These are phyloP conservation scores for Heliocidaris erythrogramma DNA, from an alignment of 35 echinoderm and acorn worm genomes.

Conservation along the genomic window DNA sequence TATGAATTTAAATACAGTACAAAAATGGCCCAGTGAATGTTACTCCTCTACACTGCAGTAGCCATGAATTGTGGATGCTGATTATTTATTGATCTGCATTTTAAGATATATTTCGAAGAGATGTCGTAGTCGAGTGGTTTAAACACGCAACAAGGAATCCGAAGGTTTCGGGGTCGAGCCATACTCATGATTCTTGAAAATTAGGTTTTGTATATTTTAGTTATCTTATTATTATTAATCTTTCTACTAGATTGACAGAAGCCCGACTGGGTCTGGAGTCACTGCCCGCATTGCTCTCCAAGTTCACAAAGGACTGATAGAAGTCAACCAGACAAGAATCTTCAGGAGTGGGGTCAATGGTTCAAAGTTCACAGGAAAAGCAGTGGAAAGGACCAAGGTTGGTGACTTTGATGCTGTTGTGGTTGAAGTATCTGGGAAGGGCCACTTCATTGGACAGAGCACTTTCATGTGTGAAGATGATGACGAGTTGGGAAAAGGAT, in stretches of 20 bases:
- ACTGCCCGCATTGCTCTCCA: conserved; percentile 87
- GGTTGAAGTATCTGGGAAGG: conserved; percentile 87
- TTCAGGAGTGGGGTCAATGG: conserved; percentile 71
- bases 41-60: no score
- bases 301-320: conserved; percentile 74
- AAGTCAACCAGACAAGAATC: conserved; percentile 59
- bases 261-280: conserved; percentile 81
- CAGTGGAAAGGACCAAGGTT: conserved; percentile 60
- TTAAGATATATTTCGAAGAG: no score
- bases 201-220: not conserved
- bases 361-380: conserved; percentile 71
- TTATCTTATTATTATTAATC: not conserved
- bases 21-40: no score
- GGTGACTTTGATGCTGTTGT: conserved; percentile 81
- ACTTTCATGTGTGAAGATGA: conserved; percentile 74
- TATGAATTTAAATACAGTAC: no score
- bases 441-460: conserved; percentile 73
- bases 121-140: no score
- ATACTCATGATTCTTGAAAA: not conserved
- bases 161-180: no score
- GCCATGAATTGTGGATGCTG: no score
- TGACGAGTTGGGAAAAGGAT: conserved; percentile 74
- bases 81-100: no score
- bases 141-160: no score
- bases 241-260: conserved; percentile 76